A percentile compares a stretch with the other conserved stretches of the same genome.
These are phyloP conservation scores for Erythrocebus patas DNA, from an alignment of 2,113 vertebrate genomes.

Conservation along the genomic window DNA sequence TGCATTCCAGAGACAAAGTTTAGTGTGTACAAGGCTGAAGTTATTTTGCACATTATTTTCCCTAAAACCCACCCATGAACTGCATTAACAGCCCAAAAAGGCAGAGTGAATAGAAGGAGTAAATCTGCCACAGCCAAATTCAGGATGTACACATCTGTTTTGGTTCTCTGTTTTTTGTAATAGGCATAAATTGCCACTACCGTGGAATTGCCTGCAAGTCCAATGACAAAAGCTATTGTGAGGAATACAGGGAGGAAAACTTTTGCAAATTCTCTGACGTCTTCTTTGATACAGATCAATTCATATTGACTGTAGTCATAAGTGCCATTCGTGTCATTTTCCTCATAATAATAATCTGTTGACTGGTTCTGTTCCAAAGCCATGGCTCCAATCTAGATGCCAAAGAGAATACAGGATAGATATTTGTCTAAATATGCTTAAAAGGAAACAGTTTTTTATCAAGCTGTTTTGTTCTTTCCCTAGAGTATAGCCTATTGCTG, in stretches of 20 bases:
- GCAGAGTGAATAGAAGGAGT: slow-evolving; percentile 91
- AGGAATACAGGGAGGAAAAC: slow-evolving; percentile 91
- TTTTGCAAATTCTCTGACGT: slow-evolving; percentile 88
- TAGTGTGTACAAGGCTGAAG: slow-evolving; percentile 89
- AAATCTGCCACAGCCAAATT: slow-evolving; percentile 93
- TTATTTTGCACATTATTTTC: slow-evolving; percentile 86
- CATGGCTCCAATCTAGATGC: slow-evolving; percentile 72
- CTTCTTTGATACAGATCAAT: slow-evolving; percentile 87
- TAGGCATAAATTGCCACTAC: slow-evolving; percentile 90
- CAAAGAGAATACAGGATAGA: not conserved
- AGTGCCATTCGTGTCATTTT: slow-evolving; percentile 79
- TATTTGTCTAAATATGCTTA: not conserved
- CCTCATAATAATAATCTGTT: slow-evolving; percentile 81
- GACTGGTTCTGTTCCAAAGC: slow-evolving; percentile 77
- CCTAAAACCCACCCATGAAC: slow-evolving; percentile 92
- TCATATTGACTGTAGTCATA: slow-evolving; percentile 90
- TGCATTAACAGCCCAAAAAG: slow-evolving; percentile 92
- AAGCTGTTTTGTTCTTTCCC: not conserved
- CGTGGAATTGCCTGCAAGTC: slow-evolving; percentile 89
- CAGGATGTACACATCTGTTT: slow-evolving; percentile 89
- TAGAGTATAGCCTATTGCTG: slow-evolving; percentile 75
- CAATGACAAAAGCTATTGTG: slow-evolving; percentile 84
- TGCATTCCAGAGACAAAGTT: slow-evolving; percentile 95
- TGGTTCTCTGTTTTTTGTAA: slow-evolving; percentile 90
- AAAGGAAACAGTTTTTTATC: not conserved